Evolutionary conservation across 2,113 vertebrate species (phyloP).

Genomic region (Rhinogobius similis): DNA sequence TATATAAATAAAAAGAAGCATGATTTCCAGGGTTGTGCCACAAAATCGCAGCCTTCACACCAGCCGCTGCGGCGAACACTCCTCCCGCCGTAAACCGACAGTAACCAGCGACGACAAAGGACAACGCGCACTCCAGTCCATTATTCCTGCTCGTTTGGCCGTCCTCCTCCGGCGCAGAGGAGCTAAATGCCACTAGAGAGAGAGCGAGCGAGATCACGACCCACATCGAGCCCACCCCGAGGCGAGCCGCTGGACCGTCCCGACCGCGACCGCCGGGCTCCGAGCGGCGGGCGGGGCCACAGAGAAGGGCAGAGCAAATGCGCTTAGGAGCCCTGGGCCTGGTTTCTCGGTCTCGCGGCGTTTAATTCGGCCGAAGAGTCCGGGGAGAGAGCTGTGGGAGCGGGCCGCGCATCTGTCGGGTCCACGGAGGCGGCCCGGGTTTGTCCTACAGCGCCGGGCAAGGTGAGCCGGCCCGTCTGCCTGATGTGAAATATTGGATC

Average conservation of each 20-base stretch:
- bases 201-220: not conserved
- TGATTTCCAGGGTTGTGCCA: no score
- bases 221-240: constrained; percentile 19
- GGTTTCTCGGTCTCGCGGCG: constrained; percentile 47
- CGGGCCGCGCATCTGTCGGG: constrained; percentile 10
- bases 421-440: not conserved
- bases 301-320: constrained; percentile 21
- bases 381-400: constrained; percentile 47
- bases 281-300: no score
- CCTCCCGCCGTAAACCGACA: not conserved
- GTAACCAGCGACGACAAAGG: not conserved
- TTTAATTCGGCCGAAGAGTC: constrained; percentile 57
- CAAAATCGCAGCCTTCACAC: no score
- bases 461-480: constrained; percentile 18
- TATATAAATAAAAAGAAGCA: no score
- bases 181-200: constrained; percentile 26
- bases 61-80: no score
- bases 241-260: constrained; percentile 28
- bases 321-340: constrained; percentile 38
- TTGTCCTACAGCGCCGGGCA: constrained; percentile 34
- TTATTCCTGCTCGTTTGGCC: constrained; percentile 6
- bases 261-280: not conserved
- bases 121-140: not conserved
- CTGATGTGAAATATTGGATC: constrained; percentile 13
- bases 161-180: not conserved